These are phyloP conservation scores for Phasianus colchicus DNA, from an alignment of 2,113 vertebrate species.

Conservation along the genomic window DNA sequence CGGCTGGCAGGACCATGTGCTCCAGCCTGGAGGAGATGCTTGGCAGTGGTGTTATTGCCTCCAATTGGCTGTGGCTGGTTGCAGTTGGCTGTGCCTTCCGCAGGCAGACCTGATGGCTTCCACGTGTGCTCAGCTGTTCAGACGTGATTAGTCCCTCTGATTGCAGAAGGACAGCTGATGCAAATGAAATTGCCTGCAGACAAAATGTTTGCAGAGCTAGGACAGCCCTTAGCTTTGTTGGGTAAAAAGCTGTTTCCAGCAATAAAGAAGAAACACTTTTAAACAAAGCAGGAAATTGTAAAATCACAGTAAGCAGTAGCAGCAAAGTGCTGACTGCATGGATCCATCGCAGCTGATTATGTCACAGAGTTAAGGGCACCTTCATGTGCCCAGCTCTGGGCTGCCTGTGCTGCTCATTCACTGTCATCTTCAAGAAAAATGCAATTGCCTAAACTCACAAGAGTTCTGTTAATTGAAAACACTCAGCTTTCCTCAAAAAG, in stretches of 20 bases:
- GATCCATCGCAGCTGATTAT: neutral
- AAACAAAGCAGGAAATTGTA: neutral
- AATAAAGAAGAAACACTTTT: neutral
- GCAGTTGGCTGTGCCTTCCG: neutral
- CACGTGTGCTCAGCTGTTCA: neutral
- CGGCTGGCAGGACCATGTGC: fast-evolving
- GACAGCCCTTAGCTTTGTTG: neutral
- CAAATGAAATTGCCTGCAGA: neutral
- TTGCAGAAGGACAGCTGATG: neutral
- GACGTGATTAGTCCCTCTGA: neutral
- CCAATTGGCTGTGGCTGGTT: neutral
- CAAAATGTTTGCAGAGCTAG: neutral
- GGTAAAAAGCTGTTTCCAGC: neutral
- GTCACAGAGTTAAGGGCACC: neutral
- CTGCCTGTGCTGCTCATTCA: neutral
- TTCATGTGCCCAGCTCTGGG: fast-evolving
- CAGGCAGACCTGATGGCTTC: neutral
- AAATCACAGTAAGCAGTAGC: neutral
- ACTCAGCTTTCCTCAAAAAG: neutral
- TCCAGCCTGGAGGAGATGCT: neutral
- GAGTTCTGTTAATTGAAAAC: neutral
- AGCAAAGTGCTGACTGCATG: neutral
- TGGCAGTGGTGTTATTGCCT: neutral
- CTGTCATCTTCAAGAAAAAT: neutral
- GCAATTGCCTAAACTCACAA: neutral